A percentile compares a stretch with the other conserved stretches of the same genome.
phyloP scores from a whole-genome alignment of 1,140 invertebrate genomes.

The Neuroterus valhalla region DNA sequence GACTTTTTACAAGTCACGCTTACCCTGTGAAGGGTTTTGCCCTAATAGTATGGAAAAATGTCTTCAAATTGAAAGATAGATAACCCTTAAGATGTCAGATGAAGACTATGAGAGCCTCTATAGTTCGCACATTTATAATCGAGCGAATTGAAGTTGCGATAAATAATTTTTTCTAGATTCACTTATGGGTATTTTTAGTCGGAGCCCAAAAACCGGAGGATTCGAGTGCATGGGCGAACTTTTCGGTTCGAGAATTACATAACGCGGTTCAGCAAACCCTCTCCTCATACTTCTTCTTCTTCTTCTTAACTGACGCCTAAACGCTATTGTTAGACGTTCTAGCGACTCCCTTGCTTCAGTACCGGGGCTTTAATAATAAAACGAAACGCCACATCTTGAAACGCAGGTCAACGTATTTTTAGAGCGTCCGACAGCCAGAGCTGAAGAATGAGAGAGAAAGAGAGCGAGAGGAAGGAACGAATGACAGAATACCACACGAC shows the following conservation, averaged over 20 bases:
- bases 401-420: slow-evolving; percentile 73
- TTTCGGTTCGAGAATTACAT: slow-evolving; percentile 53
- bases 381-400: slow-evolving; percentile 68
- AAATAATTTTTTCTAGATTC: not conserved
- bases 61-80: no score
- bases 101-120: not conserved
- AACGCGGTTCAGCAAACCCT: slow-evolving; percentile 71
- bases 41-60: no score
- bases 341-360: slow-evolving; percentile 31
- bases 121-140: not conserved
- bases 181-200: slow-evolving; percentile 35
- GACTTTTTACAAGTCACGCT: no score
- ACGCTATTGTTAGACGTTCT: slow-evolving; percentile 72
- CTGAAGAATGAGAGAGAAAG: slow-evolving; percentile 32
- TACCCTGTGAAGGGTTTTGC: no score
- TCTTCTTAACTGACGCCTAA: slow-evolving; percentile 47
- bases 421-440: slow-evolving; percentile 50
- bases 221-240: slow-evolving; percentile 6
- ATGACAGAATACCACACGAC: slow-evolving; percentile 39
- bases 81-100: no score
- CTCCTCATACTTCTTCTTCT: slow-evolving; percentile 49
- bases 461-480: slow-evolving; percentile 42
- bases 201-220: slow-evolving; percentile 29
- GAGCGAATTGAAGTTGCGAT: not conserved
- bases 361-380: slow-evolving; percentile 72